Percentiles rank a stretch among this genome's conserved stretches.
Evolutionary conservation across 2,888 invertebrate genomes (phyloP).

Genomic region (Drosophila ezoana): DNA sequence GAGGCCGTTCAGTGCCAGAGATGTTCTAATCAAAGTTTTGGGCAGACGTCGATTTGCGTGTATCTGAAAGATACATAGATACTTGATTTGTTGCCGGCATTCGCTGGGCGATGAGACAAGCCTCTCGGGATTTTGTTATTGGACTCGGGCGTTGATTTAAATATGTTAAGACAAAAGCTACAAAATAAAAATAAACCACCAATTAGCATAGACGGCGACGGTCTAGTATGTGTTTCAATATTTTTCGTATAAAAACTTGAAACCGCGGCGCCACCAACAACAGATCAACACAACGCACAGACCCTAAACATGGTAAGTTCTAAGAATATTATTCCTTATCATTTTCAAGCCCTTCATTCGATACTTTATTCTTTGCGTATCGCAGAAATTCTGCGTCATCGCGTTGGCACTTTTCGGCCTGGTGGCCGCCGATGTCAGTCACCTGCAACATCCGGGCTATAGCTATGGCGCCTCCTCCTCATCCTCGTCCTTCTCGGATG

Average conservation of each 20-base stretch:
- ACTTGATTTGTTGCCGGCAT: slow-evolving; percentile 13
- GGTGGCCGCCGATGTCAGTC: slow-evolving; percentile 76
- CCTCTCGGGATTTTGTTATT: slow-evolving; percentile 36
- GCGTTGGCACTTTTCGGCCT: slow-evolving; percentile 60
- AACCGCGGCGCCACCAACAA: slow-evolving; percentile 42
- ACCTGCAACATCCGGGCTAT: slow-evolving; percentile 57
- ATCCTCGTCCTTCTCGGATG: slow-evolving; percentile 10
- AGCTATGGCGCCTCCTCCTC: slow-evolving; percentile 45
- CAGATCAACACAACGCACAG: slow-evolving; percentile 51
- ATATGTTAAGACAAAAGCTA: slow-evolving; percentile 33
- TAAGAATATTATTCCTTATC: not conserved
- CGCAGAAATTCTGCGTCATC: slow-evolving; percentile 64
- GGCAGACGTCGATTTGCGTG: not conserved
- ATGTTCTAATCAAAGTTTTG: slow-evolving; percentile 41
- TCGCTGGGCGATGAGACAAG: slow-evolving; percentile 27
- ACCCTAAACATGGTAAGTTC: slow-evolving; percentile 67
- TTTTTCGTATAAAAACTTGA: slow-evolving; percentile 67
- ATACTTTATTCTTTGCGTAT: not conserved
- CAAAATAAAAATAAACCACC: slow-evolving; percentile 52
- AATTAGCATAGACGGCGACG: slow-evolving; percentile 66
- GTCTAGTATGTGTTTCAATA: slow-evolving; percentile 17
- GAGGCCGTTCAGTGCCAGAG: slow-evolving; percentile 41
- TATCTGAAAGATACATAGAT: slow-evolving; percentile 1
- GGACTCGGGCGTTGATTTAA: slow-evolving; percentile 16
- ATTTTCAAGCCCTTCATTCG: not conserved